These are phyloP conservation scores for Tyto alba DNA, from an alignment of 2,113 vertebrate species.

Conservation along the genomic window DNA sequence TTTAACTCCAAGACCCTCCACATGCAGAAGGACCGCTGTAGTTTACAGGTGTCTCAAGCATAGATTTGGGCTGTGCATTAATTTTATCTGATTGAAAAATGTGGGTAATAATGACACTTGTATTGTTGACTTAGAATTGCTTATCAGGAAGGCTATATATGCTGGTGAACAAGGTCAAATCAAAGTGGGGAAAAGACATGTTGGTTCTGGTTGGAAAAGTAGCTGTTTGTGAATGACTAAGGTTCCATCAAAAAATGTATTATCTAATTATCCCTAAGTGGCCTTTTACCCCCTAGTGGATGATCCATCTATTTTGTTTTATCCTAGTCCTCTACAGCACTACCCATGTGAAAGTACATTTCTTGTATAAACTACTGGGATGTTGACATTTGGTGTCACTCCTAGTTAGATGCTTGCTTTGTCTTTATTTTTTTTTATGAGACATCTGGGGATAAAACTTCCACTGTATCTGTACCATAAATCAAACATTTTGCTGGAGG, in stretches of 20 bases:
- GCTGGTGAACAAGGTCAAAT: background rate
- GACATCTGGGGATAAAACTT: slow-evolving; percentile 31
- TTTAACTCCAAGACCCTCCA: background rate
- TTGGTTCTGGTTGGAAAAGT: background rate
- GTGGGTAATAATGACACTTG: background rate
- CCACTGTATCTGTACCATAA: slow-evolving; percentile 34
- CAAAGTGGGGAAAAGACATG: background rate
- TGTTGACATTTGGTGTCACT: slow-evolving; percentile 41
- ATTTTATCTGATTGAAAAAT: background rate
- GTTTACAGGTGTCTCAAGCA: background rate
- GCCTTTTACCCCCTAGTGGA: background rate
- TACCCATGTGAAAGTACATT: background rate
- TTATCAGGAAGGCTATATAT: background rate
- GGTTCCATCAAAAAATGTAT: background rate
- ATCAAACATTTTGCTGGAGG: slow-evolving; percentile 42
- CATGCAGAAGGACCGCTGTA: background rate
- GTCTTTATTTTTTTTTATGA: slow-evolving; percentile 44
- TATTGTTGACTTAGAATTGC: background rate
- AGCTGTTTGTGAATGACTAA: background rate
- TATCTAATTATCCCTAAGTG: background rate
- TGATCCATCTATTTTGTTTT: slow-evolving; percentile 5
- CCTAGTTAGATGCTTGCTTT: slow-evolving; percentile 23
- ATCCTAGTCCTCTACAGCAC: background rate
- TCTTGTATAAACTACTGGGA: background rate
- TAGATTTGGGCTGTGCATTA: background rate